Evolutionary conservation across 2,888 invertebrate species (phyloP).

Genomic region (Terebella lapidaria): DNA sequence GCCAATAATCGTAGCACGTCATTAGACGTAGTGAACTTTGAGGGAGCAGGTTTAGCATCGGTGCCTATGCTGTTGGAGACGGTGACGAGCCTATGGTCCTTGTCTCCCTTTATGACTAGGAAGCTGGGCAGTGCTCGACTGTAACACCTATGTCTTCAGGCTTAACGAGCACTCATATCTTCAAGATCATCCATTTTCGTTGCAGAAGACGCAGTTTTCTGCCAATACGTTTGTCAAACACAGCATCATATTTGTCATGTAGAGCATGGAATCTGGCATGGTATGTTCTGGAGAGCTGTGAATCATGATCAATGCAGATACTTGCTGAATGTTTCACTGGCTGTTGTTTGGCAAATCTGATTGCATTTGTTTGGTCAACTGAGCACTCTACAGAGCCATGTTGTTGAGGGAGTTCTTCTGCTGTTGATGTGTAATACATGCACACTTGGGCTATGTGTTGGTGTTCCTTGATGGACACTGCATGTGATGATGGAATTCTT

Average conservation of each 20-base stretch:
- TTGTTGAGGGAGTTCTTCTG: too few relatives aligned
- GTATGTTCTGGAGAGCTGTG: not conserved
- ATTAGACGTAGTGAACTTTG: conserved; percentile 11
- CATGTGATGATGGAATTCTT: too few relatives aligned
- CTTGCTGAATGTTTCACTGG: too few relatives aligned
- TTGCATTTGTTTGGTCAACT: too few relatives aligned
- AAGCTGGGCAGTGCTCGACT: conserved; percentile 29
- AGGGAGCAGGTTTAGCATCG: conserved; percentile 28
- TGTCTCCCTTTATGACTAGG: conserved; percentile 23
- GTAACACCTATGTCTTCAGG: conserved; percentile 22
- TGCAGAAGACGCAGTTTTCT: conserved; percentile 20
- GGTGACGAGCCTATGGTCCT: conserved; percentile 26
- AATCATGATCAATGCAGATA: not conserved
- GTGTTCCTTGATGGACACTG: too few relatives aligned
- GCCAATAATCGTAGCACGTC: conserved; percentile 10
- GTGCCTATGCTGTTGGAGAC: conserved; percentile 26
- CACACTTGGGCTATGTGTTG: too few relatives aligned
- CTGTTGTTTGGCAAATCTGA: too few relatives aligned
- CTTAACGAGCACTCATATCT: conserved; percentile 14
- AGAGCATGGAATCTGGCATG: not conserved
- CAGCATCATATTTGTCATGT: not conserved
- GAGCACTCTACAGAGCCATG: too few relatives aligned
- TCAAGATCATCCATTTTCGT: conserved; percentile 28
- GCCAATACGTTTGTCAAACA: not conserved
- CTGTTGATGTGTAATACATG: too few relatives aligned